A percentile compares a stretch with the other conserved stretches of the same genome.
Evolutionary conservation across 92 coral and sea anemone genomes (phyloP).

Genomic region (Heliopora coerulea): DNA sequence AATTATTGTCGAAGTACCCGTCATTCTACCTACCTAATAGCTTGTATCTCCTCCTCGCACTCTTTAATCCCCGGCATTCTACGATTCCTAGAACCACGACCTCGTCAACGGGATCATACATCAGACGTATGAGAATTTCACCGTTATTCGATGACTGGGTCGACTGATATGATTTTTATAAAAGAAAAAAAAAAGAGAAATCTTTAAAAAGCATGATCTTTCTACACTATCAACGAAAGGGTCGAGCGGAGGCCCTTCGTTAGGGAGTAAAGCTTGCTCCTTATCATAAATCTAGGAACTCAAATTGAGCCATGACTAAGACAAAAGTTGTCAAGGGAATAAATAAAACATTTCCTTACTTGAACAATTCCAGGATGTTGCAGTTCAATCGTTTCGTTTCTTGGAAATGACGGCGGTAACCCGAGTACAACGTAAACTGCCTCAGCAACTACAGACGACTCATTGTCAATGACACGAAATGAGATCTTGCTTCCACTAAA

Average conservation of each 20-base stretch:
- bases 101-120: conserved; percentile 30
- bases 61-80: conserved; percentile 25
- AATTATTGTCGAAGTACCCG: too few relatives aligned
- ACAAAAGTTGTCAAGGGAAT: too few relatives aligned
- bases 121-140: conserved; percentile 21
- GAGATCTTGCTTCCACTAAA: conserved; percentile 35
- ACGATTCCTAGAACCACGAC: conserved; percentile 28
- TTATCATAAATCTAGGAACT: too few relatives aligned
- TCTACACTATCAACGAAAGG: too few relatives aligned
- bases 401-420: conserved; percentile 32
- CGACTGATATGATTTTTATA: background rate
- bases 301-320: too few relatives aligned
- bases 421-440: conserved; percentile 25
- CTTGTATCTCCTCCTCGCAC: conserved; percentile 10
- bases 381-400: conserved; percentile 34
- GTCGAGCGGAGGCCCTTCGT: too few relatives aligned
- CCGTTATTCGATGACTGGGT: conserved; percentile 17
- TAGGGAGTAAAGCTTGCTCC: background rate
- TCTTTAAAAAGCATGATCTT: background rate
- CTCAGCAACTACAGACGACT: conserved; percentile 20
- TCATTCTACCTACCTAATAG: conserved; percentile 3
- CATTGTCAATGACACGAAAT: conserved; percentile 30
- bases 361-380: conserved; percentile 39
- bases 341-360: background rate
- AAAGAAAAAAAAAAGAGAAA: background rate